These are phyloP conservation scores for Sander lucioperca DNA, from an alignment of 2,113 vertebrate species.

Conservation along the genomic window DNA sequence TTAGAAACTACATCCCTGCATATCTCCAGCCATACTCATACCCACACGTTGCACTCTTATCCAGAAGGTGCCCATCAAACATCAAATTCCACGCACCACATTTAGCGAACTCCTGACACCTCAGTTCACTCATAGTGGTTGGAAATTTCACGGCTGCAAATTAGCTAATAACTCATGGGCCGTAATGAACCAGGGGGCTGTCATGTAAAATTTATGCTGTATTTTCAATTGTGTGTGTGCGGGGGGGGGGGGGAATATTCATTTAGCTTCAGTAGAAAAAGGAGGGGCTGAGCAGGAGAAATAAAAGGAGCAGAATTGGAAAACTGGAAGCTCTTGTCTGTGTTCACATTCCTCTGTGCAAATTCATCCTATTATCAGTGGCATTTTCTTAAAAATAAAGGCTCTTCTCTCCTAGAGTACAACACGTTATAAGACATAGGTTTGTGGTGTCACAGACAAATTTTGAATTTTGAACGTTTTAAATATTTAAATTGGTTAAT, in stretches of 20 bases:
- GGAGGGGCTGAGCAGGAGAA: constrained; percentile 30
- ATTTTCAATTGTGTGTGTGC: constrained; percentile 72
- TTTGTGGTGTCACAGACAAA: background rate
- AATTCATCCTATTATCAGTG: constrained; percentile 18
- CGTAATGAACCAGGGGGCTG: constrained; percentile 79
- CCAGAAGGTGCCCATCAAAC: constrained; percentile 72
- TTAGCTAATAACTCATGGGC: constrained; percentile 82
- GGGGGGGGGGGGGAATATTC: constrained; percentile 43
- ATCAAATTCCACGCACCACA: constrained; percentile 73
- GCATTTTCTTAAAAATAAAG: constrained; percentile 12
- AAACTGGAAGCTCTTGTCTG: constrained; percentile 19
- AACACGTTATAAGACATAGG: background rate
- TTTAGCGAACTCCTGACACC: constrained; percentile 78
- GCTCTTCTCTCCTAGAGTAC: background rate
- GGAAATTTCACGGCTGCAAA: constrained; percentile 79
- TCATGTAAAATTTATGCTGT: constrained; percentile 78
- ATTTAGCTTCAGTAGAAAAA: constrained; percentile 69
- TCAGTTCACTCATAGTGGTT: constrained; percentile 80
- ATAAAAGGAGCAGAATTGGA: constrained; percentile 42
- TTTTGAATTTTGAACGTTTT: background rate
- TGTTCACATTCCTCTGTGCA: constrained; percentile 6
- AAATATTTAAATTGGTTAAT: background rate
- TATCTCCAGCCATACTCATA: constrained; percentile 10
- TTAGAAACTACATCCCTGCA: constrained; percentile 8
- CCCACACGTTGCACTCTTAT: constrained; percentile 4